A percentile compares a stretch with the other conserved stretches of the same genome.
Conservation (phyloP, 2,113 vertebrate species). For the Corythornis vintsioides region DNA sequence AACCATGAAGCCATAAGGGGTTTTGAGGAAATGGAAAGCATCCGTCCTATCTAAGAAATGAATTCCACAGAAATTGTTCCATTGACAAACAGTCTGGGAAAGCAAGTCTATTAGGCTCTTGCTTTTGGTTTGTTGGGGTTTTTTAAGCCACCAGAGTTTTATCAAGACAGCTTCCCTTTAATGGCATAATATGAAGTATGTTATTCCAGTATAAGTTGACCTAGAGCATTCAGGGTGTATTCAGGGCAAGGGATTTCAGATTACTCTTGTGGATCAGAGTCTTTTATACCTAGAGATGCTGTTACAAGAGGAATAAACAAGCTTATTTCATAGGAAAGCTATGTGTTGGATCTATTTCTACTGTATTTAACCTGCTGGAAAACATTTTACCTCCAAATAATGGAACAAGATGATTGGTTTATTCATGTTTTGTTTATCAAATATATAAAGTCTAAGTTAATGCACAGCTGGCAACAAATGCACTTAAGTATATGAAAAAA, state of each 20-base stretch:
- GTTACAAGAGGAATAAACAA: background rate
- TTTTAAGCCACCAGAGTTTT: background rate
- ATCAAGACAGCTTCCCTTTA: background rate
- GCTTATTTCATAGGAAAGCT: background rate
- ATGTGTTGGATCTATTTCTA: background rate
- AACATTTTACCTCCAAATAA: background rate
- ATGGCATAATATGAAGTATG: background rate
- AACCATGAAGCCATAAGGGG: background rate
- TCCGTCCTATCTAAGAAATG: conserved; percentile 50
- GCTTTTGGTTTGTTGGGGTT: background rate
- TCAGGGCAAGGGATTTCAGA: background rate
- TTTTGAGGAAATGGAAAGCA: conserved; percentile 57
- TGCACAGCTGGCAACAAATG: background rate
- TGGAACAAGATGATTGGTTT: background rate
- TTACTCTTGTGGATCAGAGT: background rate
- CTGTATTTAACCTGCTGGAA: background rate
- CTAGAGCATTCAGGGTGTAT: background rate
- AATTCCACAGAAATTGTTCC: background rate
- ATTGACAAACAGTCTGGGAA: conserved; percentile 21
- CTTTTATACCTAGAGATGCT: background rate
- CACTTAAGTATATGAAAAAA: background rate
- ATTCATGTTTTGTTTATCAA: background rate
- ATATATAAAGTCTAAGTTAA: background rate
- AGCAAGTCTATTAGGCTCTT: background rate
- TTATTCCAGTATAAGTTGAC: background rate